Evolutionary conservation across 2,113 vertebrate species (phyloP).

Genomic region (Setophaga coronata): DNA sequence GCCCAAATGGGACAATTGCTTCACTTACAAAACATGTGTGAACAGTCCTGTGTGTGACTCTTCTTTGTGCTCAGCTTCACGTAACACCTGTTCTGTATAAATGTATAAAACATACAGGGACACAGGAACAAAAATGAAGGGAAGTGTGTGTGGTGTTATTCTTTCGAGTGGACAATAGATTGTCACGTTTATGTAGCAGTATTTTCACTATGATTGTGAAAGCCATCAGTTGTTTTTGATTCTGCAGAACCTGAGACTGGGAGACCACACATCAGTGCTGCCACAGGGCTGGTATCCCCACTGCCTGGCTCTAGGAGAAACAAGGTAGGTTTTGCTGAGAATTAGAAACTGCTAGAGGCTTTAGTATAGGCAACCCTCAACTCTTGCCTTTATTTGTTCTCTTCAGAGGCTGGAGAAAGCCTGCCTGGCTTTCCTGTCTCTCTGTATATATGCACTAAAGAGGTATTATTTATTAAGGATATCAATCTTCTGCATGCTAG

Average conservation of each 20-base stretch:
- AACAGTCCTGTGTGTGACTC: background rate
- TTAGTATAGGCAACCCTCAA: background rate
- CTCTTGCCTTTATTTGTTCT: background rate
- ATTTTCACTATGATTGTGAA: background rate
- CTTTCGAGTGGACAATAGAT: background rate
- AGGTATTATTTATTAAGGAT: background rate
- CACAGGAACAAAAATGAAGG: background rate
- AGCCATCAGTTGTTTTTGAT: background rate
- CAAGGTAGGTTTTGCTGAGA: background rate
- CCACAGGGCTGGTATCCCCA: background rate
- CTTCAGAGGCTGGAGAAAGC: background rate
- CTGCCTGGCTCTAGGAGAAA: background rate
- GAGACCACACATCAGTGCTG: background rate
- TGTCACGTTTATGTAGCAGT: background rate
- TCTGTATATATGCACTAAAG: background rate
- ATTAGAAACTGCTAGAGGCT: background rate
- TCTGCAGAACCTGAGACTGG: background rate
- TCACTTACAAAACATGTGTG: background rate
- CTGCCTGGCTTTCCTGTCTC: background rate
- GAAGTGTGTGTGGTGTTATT: background rate
- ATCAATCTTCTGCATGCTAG: background rate
- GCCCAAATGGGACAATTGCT: background rate
- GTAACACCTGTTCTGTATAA: accelerated
- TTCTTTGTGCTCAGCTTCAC: background rate
- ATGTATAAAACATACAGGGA: background rate